Base-by-base conservation (phyloP, 1,140 invertebrate species). In the Rhagoletis pomonella region DNA sequence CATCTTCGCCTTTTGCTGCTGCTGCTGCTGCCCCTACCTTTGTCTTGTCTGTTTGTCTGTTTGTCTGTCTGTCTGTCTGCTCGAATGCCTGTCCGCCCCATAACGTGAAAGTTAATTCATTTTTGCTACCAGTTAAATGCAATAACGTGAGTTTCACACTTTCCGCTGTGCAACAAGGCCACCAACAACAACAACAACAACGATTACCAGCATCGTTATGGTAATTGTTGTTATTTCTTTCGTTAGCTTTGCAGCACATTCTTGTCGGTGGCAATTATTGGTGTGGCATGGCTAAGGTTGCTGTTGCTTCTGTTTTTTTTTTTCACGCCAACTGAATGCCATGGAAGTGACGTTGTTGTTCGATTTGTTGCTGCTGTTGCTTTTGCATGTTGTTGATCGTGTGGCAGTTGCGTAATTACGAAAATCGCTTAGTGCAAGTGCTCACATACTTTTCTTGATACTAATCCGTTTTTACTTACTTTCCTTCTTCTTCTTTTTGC, bases 101-200 rank as follows among this genome's bases (percentile, higher is more conserved):
- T 86, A 86, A 67, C 86, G 86, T 86, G 86, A 86, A 86, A 86
- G 86, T 86, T 86, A 86, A 86, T 86, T 86, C 86, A 69, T 86
- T 86, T 86, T 86, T 67, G 86, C 86, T 86, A 86, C 86, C 64
- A 86, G 86, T 67, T 86, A 86, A 86, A 86, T 86, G 86, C 64
- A 47, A 55, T 47, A 86, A 86, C 62, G 86, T 86, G 86, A 86
- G 86, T 58, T 86, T 86, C 86, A 86, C 65, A 86, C 86, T 67
- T 86, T 62, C 58, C n/a, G 73, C 50, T 81, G 73, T 55, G 73
- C 73, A 50, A 73, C 12, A 73, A 73, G 12, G n/a, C n/a, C n/a
- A n/a, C n/a, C n/a, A n/a, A n/a, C n/a, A n/a, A n/a, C n/a, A n/a
- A n/a, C n/a, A 42, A 67, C 6, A 10, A 65, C 62, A 65, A 29